Percentiles rank a stretch among this genome's conserved stretches.
Evolutionary conservation across 2,888 invertebrate species (phyloP).

Genomic region (Thecophora atra): DNA sequence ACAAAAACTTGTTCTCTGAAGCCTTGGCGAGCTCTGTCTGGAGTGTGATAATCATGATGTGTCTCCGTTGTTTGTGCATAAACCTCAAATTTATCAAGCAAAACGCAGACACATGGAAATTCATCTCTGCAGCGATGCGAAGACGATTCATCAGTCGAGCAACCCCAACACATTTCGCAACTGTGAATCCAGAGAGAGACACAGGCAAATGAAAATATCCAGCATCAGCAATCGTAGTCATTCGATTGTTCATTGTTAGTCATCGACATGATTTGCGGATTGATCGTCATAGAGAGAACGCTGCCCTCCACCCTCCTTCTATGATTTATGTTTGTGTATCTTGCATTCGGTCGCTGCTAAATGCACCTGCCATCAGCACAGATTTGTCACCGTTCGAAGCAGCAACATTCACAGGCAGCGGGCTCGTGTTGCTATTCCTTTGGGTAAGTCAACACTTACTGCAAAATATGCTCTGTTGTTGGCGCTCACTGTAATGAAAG

Average conservation of each 20-base stretch:
- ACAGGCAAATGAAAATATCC: not conserved
- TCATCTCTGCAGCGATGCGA: not conserved
- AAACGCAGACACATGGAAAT: slow-evolving; percentile 5
- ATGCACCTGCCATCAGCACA: slow-evolving; percentile 28
- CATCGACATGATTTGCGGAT: slow-evolving; percentile 9
- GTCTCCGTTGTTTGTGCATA: not conserved
- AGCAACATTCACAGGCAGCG: not conserved
- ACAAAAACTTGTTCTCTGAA: not conserved
- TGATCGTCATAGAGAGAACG: not conserved
- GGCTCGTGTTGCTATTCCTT: slow-evolving; percentile 9
- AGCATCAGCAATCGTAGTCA: not conserved
- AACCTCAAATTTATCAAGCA: slow-evolving; percentile 15
- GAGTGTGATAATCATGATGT: not conserved
- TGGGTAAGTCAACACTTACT: slow-evolving; percentile 4
- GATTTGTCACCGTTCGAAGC: slow-evolving; percentile 1
- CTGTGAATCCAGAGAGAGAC: not conserved
- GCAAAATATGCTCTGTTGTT: not conserved
- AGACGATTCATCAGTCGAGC: not conserved
- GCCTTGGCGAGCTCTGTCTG: not conserved
- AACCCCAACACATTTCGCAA: no score
- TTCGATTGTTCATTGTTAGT: not conserved
- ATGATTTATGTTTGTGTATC: not conserved
- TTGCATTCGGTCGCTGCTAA: slow-evolving; percentile 7
- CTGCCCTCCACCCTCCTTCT: not conserved
- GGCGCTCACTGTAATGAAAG: slow-evolving; percentile 7